Evolutionary conservation across 2,113 vertebrate genomes (phyloP).

Genomic region (Uria lomvia): DNA sequence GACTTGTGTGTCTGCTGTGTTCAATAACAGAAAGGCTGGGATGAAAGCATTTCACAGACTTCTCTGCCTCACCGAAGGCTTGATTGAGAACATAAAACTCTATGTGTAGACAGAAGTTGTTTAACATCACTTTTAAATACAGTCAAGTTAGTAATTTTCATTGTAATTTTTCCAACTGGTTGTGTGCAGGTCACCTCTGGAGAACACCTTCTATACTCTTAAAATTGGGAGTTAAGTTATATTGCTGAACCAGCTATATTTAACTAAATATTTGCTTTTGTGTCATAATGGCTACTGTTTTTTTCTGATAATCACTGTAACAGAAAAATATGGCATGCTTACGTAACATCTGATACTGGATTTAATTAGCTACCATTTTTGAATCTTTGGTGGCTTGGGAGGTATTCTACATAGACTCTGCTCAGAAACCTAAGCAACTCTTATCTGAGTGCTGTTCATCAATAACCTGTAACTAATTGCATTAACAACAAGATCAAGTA

Average conservation of each 20-base stretch:
- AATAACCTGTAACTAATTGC: neutral
- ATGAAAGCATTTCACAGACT: conserved; percentile 15
- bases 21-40: neutral
- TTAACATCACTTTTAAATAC: neutral
- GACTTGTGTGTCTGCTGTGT: neutral
- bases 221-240: neutral
- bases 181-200: neutral
- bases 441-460: neutral
- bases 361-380: neutral
- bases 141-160: neutral
- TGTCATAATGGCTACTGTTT: neutral
- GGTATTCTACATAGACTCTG: neutral
- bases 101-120: neutral
- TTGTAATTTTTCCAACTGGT: conserved; percentile 5
- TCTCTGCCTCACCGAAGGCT: neutral
- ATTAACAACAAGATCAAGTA: neutral
- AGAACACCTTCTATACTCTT: neutral
- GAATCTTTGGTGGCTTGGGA: neutral
- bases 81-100: conserved; percentile 8
- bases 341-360: neutral
- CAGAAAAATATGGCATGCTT: neutral
- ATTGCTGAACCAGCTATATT: neutral
- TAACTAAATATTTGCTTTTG: neutral
- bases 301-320: neutral
- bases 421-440: neutral